Evolutionary conservation across 2,888 invertebrate species (phyloP).

Genomic region (Caradrina clavipalpis): DNA sequence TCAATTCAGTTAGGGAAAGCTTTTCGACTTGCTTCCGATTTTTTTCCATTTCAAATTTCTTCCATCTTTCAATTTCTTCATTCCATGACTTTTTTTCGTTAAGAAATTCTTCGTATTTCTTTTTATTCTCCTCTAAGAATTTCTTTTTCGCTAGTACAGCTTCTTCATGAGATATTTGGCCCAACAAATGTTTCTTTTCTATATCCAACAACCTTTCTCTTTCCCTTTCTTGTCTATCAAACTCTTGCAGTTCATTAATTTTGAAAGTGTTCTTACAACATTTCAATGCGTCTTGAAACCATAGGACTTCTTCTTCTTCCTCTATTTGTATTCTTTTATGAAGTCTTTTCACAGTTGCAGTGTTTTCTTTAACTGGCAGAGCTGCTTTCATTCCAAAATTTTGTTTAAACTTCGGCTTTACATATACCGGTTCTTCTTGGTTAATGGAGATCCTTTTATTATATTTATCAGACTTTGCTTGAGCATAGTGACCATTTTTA

Average conservation of each 20-base stretch:
- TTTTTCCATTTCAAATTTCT: slow-evolving; percentile 84
- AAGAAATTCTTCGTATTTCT: slow-evolving; percentile 87
- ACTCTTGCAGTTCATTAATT: slow-evolving; percentile 84
- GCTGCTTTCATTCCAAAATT: slow-evolving; percentile 43
- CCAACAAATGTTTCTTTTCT: slow-evolving; percentile 91
- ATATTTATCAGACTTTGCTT: slow-evolving; percentile 75
- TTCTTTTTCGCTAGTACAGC: slow-evolving; percentile 90
- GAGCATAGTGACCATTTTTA: slow-evolving; percentile 75
- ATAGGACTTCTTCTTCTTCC: slow-evolving; percentile 85
- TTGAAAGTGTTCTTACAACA: slow-evolving; percentile 84
- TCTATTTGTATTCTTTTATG: slow-evolving; percentile 84
- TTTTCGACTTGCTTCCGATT: slow-evolving; percentile 87
- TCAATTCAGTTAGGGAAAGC: slow-evolving; percentile 77
- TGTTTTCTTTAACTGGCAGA: slow-evolving; percentile 84
- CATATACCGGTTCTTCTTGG: slow-evolving; percentile 70
- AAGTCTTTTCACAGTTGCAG: slow-evolving; percentile 88
- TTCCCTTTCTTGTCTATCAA: slow-evolving; percentile 85
- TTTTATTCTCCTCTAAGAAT: slow-evolving; percentile 85
- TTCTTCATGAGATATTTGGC: slow-evolving; percentile 91
- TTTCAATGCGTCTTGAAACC: slow-evolving; percentile 86
- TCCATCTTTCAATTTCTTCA: slow-evolving; percentile 89
- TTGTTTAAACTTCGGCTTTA: slow-evolving; percentile 68
- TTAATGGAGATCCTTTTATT: slow-evolving; percentile 71
- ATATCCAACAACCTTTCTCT: slow-evolving; percentile 88
- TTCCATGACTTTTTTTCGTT: slow-evolving; percentile 87